A percentile compares a stretch with the other conserved stretches of the same genome.
Evolutionary conservation across 1,140 invertebrate species (phyloP).

Genomic region (Meteorus sp.): DNA sequence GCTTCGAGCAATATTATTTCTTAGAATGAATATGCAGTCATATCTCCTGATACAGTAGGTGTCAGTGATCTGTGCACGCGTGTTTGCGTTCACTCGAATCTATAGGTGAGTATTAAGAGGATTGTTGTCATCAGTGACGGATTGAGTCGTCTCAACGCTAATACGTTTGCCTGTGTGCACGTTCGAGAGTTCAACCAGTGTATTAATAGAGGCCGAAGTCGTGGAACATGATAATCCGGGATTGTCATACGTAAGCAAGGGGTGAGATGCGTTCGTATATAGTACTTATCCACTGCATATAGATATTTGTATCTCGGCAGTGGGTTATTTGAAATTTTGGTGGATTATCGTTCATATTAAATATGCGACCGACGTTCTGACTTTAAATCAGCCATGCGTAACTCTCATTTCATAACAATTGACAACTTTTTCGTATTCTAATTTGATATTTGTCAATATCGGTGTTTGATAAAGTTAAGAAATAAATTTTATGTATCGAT

Average conservation of each 20-base stretch:
- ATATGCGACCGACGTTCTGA: no score
- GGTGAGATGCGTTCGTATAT: no score
- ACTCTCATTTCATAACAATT: no score
- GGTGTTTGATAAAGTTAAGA: no score
- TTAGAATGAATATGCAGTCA: slow-evolving; percentile 1
- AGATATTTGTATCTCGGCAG: no score
- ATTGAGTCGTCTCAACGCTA: slow-evolving; percentile 15
- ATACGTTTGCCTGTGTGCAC: slow-evolving; percentile 24
- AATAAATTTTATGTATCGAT: no score
- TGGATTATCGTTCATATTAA: no score
- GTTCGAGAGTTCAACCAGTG: slow-evolving; percentile 14
- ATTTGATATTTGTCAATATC: no score
- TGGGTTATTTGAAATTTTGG: no score
- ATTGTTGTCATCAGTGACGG: slow-evolving; percentile 22
- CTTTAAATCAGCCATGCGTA: no score
- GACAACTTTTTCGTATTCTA: no score
- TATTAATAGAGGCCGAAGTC: slow-evolving; percentile 24
- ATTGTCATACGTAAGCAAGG: slow-evolving; percentile 12
- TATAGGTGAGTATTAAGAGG: slow-evolving; percentile 22
- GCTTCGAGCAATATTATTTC: no score
- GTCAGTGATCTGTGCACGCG: neutral
- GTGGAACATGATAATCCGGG: slow-evolving; percentile 23
- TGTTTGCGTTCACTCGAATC: neutral
- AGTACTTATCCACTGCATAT: slow-evolving; percentile 6
- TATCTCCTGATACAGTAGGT: slow-evolving; percentile 14